A percentile compares a stretch with the other conserved stretches of the same genome.
Evolutionary conservation across 2,888 invertebrate genomes (phyloP).

Genomic region (Dryococelus australis): DNA sequence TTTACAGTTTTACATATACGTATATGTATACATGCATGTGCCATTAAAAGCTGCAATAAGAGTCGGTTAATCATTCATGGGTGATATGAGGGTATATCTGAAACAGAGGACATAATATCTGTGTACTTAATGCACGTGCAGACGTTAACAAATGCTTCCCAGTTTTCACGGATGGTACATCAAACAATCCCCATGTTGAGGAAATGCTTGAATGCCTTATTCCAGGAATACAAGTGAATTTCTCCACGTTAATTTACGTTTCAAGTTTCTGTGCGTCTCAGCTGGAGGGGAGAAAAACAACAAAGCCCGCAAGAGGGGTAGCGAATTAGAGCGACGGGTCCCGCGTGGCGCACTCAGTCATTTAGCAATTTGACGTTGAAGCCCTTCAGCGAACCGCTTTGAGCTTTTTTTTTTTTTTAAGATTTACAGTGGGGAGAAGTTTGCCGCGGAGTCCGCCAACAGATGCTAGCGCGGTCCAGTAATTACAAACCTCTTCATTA

Average conservation of each 20-base stretch:
- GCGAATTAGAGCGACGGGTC: neutral
- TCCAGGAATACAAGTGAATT: neutral
- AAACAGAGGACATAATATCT: too few species aligned
- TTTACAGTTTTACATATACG: too few species aligned
- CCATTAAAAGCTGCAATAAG: too few species aligned
- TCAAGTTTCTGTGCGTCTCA: neutral
- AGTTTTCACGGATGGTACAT: too few species aligned
- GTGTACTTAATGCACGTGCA: too few species aligned
- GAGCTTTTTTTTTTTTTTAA: neutral
- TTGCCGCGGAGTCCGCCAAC: neutral
- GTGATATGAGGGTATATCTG: too few species aligned
- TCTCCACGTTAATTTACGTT: neutral
- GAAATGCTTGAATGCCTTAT: neutral
- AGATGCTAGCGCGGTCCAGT: neutral
- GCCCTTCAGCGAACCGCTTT: neutral
- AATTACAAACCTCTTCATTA: conserved; percentile 6
- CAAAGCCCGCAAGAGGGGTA: neutral
- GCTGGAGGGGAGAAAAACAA: neutral
- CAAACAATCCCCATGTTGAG: too few species aligned
- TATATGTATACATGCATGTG: too few species aligned
- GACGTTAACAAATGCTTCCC: too few species aligned
- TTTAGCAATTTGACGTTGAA: neutral
- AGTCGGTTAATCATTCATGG: too few species aligned
- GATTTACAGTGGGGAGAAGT: neutral
- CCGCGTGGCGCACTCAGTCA: neutral